These are phyloP conservation scores for Lissonota sp. DNA, from an alignment of 2,888 invertebrate species.

Conservation along the genomic window DNA sequence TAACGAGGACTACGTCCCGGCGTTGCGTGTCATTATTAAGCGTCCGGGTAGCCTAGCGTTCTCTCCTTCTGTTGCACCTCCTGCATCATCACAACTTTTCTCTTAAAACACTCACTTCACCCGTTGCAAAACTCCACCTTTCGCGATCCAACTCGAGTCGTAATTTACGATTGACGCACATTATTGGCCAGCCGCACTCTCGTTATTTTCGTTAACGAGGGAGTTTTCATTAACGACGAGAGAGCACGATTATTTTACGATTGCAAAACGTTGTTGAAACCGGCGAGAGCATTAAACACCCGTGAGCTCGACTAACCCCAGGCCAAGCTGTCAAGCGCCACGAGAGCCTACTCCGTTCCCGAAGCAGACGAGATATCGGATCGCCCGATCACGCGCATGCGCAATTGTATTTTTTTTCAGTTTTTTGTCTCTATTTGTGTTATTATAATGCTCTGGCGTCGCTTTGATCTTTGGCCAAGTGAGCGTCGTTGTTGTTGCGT, in stretches of 20 bases:
- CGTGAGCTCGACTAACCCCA: conserved; percentile 59
- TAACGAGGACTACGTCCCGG: conserved; percentile 44
- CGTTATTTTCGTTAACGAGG: conserved; percentile 19
- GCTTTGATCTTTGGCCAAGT: too few relatives aligned
- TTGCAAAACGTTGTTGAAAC: conserved; percentile 8
- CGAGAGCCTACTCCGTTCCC: conserved; percentile 62
- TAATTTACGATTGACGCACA: conserved; percentile 55
- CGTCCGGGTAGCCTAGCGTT: conserved; percentile 55
- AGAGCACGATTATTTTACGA: conserved; percentile 7
- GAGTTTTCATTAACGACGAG: background rate
- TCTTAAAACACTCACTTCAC: conserved; percentile 14
- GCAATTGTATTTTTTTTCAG: conserved; percentile 12
- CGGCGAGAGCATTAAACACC: conserved; percentile 45
- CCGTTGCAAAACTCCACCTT: conserved; percentile 47
- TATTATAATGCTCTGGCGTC: too few relatives aligned
- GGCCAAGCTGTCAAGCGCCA: conserved; percentile 64
- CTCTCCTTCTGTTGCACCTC: conserved; percentile 44
- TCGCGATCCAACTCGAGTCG: conserved; percentile 42
- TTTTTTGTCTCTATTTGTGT: too few relatives aligned
- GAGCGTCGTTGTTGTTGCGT: too few relatives aligned
- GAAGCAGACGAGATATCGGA: conserved; percentile 59
- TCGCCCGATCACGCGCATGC: conserved; percentile 55
- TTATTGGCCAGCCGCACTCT: conserved; percentile 42
- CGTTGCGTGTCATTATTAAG: conserved; percentile 52
- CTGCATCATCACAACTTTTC: conserved; percentile 57